Evolutionary conservation across 2,113 vertebrate species (phyloP).

Genomic region (Hippocampus mohnikei): DNA sequence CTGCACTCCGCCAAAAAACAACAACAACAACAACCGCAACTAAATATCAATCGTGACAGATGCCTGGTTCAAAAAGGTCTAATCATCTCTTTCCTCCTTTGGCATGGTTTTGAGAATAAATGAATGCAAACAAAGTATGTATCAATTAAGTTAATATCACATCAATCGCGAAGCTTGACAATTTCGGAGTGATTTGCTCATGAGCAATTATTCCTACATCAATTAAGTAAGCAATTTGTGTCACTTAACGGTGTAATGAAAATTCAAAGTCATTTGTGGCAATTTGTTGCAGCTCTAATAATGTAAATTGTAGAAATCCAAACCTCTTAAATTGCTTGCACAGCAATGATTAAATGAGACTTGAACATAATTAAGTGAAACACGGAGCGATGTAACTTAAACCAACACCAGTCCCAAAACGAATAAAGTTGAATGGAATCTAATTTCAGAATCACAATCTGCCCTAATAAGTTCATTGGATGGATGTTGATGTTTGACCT

Average conservation of each 20-base stretch:
- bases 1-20: neutral
- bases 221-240: neutral
- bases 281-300: neutral
- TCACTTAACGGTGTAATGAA: neutral
- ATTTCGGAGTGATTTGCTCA: neutral
- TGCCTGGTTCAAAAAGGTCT: neutral
- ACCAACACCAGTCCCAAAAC: neutral
- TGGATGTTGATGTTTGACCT: neutral
- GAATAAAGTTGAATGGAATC: neutral
- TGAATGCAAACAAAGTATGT: neutral
- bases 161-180: neutral
- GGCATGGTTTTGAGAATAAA: neutral
- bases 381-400: neutral
- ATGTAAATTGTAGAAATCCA: neutral
- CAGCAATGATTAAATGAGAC: neutral
- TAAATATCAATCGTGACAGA: neutral
- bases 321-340: neutral
- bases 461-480: neutral
- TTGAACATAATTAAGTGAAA: neutral
- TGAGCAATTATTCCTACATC: neutral
- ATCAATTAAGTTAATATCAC: neutral
- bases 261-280: neutral
- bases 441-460: neutral
- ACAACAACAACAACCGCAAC: neutral
- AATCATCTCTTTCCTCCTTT: neutral